Conservation (phyloP, 2,888 invertebrate genomes). For the Andrena fulva region DNA sequence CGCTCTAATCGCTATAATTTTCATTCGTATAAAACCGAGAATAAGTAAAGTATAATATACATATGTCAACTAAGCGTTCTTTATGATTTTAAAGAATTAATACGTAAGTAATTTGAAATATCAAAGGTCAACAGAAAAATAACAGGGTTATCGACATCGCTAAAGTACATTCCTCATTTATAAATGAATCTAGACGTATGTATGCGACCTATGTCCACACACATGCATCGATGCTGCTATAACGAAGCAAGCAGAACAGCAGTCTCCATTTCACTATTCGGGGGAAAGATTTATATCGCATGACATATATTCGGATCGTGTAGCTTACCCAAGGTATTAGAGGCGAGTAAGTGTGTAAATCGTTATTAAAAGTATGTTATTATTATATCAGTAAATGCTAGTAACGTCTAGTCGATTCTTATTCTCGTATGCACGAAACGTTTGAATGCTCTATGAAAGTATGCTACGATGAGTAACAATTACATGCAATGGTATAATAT, state of each 20-base stretch:
- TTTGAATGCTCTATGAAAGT: slow-evolving; percentile 17
- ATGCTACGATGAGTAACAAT: slow-evolving; percentile 24
- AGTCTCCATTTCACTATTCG: slow-evolving; percentile 34
- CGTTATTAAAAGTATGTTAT: slow-evolving; percentile 22
- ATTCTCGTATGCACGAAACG: slow-evolving; percentile 9
- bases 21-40: slow-evolving; percentile 18
- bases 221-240: slow-evolving; percentile 26
- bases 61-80: not conserved
- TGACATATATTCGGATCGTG: slow-evolving; percentile 31
- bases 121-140: not conserved
- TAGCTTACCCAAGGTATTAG: slow-evolving; percentile 34
- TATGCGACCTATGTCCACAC: slow-evolving; percentile 47
- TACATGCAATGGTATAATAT: slow-evolving; percentile 47
- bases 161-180: slow-evolving; percentile 41
- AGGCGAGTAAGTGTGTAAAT: slow-evolving; percentile 23
- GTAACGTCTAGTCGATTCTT: slow-evolving; percentile 15
- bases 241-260: slow-evolving; percentile 43
- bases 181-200: slow-evolving; percentile 27
- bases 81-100: not conserved
- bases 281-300: slow-evolving; percentile 32
- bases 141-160: slow-evolving; percentile 7
- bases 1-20: slow-evolving; percentile 26
- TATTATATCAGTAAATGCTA: slow-evolving; percentile 12
- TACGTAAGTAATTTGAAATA: slow-evolving; percentile 5
- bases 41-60: not conserved